Evolutionary conservation across 2,797 vertebrate genomes (phyloP), one percentile per base, ranked within the genome.

Genomic region (Ambastaia sidthimunki): DNA sequence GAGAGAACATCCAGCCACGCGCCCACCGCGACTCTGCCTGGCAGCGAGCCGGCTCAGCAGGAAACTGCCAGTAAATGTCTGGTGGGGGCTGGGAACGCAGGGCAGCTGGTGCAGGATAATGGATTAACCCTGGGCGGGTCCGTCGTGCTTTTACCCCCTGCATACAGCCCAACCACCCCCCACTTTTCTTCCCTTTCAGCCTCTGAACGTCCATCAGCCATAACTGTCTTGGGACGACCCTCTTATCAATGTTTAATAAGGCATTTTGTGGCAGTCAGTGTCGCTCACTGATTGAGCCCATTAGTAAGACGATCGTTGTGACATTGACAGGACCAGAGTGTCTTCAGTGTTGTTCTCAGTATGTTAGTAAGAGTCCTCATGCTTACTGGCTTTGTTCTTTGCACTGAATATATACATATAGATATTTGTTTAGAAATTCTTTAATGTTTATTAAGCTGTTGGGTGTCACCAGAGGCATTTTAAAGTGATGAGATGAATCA

Each of bases 21-120:
- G 37, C 57, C 19, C 57, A n/a, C 15, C 77, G 4, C 25, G 1
- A 34, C 28, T 44, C 59, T 81, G 72, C 44, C 41, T 13, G 66
- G 47, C 31, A 71, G 57, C 31, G 78, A 65, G 71, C 11, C 28
- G 44, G 55, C 80, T 65, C 82, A 85, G 76, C 44, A 63, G 83
- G 80, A 75, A 59, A 60, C 78, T 81, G 79, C 81, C 65, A 69
- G 77, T 82, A 86, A 84, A 86, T 83, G 82, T 76, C 76, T 84
- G 80, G 65, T 62, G 79, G 85, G 76, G 82, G 60, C 76, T 70
- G 81, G 74, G 83, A 86, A 55, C 74, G 69, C 78, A 82, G 90
- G 92, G 91, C 92, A 94, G 93, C 92, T 94, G 92, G 89, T 89
- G 83, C 82, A 85, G 87, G 90, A 91, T 94, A 93, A 93, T 90